Conservation (phyloP, 1,140 invertebrate genomes). For the Acyrthosiphon pisum region DNA sequence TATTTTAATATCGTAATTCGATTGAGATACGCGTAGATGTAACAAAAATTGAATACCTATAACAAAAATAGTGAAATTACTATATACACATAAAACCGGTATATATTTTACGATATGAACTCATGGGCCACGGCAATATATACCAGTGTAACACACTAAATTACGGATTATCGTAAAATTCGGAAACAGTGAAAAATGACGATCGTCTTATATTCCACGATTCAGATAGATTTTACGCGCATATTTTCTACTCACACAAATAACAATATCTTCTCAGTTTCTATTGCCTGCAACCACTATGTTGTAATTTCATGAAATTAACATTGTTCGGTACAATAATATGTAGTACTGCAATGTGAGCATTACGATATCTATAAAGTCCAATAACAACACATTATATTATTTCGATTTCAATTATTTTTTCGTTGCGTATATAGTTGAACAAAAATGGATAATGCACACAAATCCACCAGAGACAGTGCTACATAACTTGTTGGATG, state of each 20-base stretch:
- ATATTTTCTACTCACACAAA: background rate
- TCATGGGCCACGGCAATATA: background rate
- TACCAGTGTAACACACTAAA: background rate
- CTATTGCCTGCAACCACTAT: background rate
- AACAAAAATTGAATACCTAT: too few relatives aligned
- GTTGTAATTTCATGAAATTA: background rate
- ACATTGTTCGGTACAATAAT: background rate
- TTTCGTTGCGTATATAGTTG: background rate
- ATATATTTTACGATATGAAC: background rate
- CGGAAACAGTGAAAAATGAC: background rate
- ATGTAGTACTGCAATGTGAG: background rate
- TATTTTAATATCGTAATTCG: background rate
- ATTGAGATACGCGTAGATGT: background rate
- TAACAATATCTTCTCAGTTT: background rate
- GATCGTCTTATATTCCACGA: background rate
- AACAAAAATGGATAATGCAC: background rate
- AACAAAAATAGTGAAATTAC: background rate
- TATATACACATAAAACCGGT: background rate
- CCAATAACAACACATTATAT: background rate
- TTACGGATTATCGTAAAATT: background rate
- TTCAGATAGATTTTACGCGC: background rate
- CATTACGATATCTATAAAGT: background rate
- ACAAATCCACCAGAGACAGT: background rate
- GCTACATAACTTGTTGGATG: background rate
- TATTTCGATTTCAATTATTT: background rate